These are phyloP conservation scores for Miniopterus natalensis DNA, from an alignment of 2,113 vertebrate species.

Conservation along the genomic window DNA sequence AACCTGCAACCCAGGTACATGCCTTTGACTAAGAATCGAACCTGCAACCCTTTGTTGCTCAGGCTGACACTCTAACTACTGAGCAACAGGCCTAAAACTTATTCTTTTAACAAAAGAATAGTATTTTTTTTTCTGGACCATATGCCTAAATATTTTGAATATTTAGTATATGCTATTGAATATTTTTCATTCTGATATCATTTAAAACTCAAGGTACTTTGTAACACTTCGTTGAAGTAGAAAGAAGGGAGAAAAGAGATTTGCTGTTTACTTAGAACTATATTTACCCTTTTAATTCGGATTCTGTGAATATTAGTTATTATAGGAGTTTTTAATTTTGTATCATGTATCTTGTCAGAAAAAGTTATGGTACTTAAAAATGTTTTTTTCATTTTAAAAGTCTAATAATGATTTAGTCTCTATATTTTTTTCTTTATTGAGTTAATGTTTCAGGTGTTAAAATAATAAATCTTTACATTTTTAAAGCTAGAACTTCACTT, in stretches of 20 bases:
- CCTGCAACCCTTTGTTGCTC: too few relatives aligned
- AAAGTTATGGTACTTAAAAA: neutral
- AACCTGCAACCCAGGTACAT: too few relatives aligned
- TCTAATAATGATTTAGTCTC: neutral
- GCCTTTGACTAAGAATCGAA: too few relatives aligned
- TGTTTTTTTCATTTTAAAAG: conserved; percentile 22
- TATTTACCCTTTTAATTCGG: conserved; percentile 27
- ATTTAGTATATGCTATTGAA: neutral
- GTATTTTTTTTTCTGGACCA: neutral
- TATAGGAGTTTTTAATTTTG: conserved; percentile 8
- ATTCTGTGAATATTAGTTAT: neutral
- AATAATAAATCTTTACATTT: conserved; percentile 22
- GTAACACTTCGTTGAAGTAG: conserved; percentile 36
- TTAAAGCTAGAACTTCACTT: neutral
- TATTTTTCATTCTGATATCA: conserved; percentile 56
- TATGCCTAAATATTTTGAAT: conserved; percentile 34
- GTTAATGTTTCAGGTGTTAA: neutral
- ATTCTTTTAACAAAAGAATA: conserved; percentile 1
- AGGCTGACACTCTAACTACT: too few relatives aligned
- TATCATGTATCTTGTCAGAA: neutral
- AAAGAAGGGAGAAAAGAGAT: conserved; percentile 32
- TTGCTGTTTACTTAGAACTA: neutral
- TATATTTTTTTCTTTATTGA: neutral
- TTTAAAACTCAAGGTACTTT: conserved; percentile 39
- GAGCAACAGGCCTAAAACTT: neutral